Conservation (phyloP, 2,797 vertebrate genomes). For the Typhlichthys eigenmanni region DNA sequence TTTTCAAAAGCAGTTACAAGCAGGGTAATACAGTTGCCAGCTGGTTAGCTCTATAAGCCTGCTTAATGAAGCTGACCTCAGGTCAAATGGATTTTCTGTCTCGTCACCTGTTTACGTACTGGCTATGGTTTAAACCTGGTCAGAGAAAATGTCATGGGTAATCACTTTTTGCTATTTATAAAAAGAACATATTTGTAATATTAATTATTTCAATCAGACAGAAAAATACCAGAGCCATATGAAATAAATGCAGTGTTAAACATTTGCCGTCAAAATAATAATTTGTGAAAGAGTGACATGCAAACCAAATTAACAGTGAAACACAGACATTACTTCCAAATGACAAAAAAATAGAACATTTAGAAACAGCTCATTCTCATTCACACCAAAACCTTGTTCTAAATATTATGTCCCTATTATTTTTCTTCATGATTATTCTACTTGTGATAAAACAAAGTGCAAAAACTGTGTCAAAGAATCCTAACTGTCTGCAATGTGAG, state of each 20-base stretch:
- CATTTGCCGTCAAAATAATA: no score
- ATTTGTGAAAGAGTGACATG: background rate
- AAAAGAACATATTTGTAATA: no score
- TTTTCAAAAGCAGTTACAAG: conserved; percentile 12
- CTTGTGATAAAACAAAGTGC: background rate
- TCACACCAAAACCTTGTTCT: no score
- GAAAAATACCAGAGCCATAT: no score
- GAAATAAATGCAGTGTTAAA: no score
- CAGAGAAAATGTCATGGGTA: background rate
- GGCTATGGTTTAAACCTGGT: conserved; percentile 23
- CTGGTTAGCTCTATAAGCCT: conserved; percentile 38
- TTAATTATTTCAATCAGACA: no score
- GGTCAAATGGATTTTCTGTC: conserved; percentile 51
- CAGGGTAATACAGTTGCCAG: conserved; percentile 37
- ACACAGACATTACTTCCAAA: no score
- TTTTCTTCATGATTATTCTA: background rate
- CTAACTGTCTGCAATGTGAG: no score
- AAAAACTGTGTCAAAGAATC: background rate
- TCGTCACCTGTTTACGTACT: conserved; percentile 35
- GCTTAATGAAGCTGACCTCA: conserved; percentile 40
- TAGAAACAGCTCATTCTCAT: no score
- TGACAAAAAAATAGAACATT: no score
- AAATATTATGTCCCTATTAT: background rate
- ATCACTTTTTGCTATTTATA: no score
- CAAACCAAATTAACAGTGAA: no score